Percentiles rank a stretch among this genome's conserved stretches.
These are phyloP conservation scores for Scomber japonicus DNA, from an alignment of 2,113 vertebrate genomes.

Conservation along the genomic window DNA sequence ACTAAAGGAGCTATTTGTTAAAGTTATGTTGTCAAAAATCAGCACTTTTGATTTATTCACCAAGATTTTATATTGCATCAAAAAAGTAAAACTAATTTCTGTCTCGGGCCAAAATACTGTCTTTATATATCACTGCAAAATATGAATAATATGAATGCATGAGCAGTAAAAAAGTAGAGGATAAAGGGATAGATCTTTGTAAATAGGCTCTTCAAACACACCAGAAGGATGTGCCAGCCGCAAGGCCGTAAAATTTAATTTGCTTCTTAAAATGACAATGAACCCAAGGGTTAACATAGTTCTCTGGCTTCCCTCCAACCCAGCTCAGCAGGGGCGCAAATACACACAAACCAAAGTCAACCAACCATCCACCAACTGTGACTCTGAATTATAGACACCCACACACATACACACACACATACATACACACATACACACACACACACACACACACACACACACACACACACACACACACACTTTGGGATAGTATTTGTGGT, in stretches of 20 bases:
- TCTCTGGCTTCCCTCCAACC: slow-evolving; percentile 19
- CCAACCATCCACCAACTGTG: slow-evolving; percentile 10
- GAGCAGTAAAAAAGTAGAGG: background rate
- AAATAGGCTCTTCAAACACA: slow-evolving; percentile 19
- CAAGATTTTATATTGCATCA: background rate
- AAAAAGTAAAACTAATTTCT: background rate
- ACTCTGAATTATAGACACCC: background rate
- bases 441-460: background rate
- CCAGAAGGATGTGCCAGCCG: slow-evolving; percentile 6
- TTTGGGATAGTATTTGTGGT: background rate
- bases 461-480: too few species aligned
- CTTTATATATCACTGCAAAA: background rate
- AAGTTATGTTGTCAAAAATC: background rate
- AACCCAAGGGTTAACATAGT: slow-evolving; percentile 23
- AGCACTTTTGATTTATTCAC: background rate
- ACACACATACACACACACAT: background rate
- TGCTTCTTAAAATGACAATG: slow-evolving; percentile 37
- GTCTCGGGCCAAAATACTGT: background rate
- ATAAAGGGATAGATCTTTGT: background rate
- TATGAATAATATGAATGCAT: slow-evolving; percentile 11
- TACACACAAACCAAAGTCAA: slow-evolving; percentile 18
- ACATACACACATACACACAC: background rate
- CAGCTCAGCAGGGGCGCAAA: background rate
- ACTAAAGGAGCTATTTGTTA: background rate
- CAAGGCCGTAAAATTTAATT: slow-evolving; percentile 20